Evolutionary conservation across 2,888 invertebrate genomes (phyloP), one percentile per base, ranked within the genome.

Genomic region (Diploptera punctata): DNA sequence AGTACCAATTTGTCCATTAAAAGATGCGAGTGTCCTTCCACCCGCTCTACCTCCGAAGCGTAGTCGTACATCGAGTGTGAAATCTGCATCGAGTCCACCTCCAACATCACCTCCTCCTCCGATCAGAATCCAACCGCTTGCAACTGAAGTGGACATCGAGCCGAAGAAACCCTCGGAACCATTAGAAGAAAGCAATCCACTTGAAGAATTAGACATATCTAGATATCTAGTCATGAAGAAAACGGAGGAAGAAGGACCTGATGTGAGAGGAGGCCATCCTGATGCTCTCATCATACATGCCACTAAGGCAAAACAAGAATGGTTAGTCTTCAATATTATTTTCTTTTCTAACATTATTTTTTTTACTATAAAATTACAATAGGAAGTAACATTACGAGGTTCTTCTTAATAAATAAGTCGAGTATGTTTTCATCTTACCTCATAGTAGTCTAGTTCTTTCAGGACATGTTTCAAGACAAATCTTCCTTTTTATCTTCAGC

Each of bases 221-320:
- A 87, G 91, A 75, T 91, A 91, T 85, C 87, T 97, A 76, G 88
- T 94, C 52, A 86, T 91, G 75, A 95, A 96, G 81, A 91, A 91
- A 79, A 81, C 87, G 1, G 91, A 93, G 29, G 94, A 93, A 80
- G 97, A 97, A 75, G 95, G 95, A 3, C 95, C 95, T 0, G 95
- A 96, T 78, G 91, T 97, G 49, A 90, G 96, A 73, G 99, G 99
- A 9, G 99, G 98, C 7, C 91, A 94, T 75, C 91, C 95, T 1
- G 97, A 99, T 82, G 98, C 97, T 0, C 89, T 99, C 69, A 92
- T 99, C 75, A 97, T 98, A 52, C 94, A 98, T 81, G 99, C 99
- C 61, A 97, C 98, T 71, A 95, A 95, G 84, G 94, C 95, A 75
- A 94, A n/a, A 94, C 81, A 97, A 95, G 87, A 92, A 87, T 79